Base-by-base conservation (phyloP, 2,113 vertebrate genomes). In the Ibidorhyncha struthersii region DNA sequence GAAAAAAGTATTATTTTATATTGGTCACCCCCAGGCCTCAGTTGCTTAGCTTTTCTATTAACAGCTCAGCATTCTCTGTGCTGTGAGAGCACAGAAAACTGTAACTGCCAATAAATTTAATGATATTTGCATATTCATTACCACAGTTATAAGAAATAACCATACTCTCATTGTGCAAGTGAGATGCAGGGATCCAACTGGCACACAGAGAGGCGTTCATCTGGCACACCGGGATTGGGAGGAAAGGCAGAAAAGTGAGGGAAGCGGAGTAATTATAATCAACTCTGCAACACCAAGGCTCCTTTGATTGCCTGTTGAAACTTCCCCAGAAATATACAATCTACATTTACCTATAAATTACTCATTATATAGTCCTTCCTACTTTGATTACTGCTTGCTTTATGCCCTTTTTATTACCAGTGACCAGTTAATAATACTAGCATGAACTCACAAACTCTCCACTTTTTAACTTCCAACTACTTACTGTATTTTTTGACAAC, bases 401-500 rank as follows among this genome's bases (percentile, higher is more conserved):
- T 2, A 38, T 29, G 36, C 29, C n/a, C 62, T 52, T 58, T 30
- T 16, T 47, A 45, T 19, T 59, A 49, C 17, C 16, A 2, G 18
- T 25, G 61, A 21, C 32, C 55, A 40, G 17, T 76, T 59, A 76
- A 19, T 7, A 91, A 16, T 5, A 65, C 8, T 25, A 32, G 36
- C 4, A 4, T 6, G 25, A 73, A 63, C 53, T 66, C 78, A 63
- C 61, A 63, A 82, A 71, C 40, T 50, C 52, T 40, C 38, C 17
- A 38, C 13, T 69, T 76, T 36, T 87, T 43, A 81, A 67, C 58
- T 86, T 83, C 55, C 76, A 91, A 52, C 50, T 74, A 79, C 82
- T 67, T 81, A 26, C 72, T 86, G 40, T 62, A 89, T 58, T 92
- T 93, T 93, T 90, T 91, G 40, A 70, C 45, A 82, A 94, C 61